phyloP scores from a whole-genome alignment of 2,113 vertebrate species.

The Catharus fuscescens region DNA sequence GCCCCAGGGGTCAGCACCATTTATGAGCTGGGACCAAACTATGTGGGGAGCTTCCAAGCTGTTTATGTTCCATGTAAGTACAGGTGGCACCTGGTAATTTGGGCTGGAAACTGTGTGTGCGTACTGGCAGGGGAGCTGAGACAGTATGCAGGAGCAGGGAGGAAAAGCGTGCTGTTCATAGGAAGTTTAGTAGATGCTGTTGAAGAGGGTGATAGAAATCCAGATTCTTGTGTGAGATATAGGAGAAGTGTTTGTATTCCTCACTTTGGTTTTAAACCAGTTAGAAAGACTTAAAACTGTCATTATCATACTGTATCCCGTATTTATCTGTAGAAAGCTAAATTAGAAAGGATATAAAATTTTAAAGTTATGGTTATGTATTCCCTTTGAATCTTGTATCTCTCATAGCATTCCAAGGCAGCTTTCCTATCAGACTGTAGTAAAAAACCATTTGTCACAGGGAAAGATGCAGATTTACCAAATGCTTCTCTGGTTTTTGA shows the following conservation, averaged over 20 bases:
- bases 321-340: not conserved
- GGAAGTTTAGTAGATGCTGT: not conserved
- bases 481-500: not conserved
- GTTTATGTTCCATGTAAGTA: constrained; percentile 92
- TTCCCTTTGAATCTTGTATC: not conserved
- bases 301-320: not conserved
- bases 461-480: not conserved
- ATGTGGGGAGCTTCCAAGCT: constrained; percentile 93
- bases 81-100: not conserved
- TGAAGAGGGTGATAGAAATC: not conserved
- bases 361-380: not conserved
- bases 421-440: not conserved
- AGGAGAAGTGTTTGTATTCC: not conserved
- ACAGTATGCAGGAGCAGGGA: not conserved
- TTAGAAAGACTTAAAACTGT: not conserved
- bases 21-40: constrained; percentile 93
- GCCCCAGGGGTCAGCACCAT: constrained; percentile 85
- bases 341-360: not conserved
- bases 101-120: not conserved
- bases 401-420: not conserved
- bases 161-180: not conserved
- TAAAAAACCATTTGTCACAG: not conserved
- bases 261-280: not conserved
- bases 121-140: not conserved
- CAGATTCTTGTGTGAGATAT: not conserved